These are phyloP conservation scores for Oscheius sp. DNA, from an alignment of 2,888 invertebrate species.

Conservation along the genomic window DNA sequence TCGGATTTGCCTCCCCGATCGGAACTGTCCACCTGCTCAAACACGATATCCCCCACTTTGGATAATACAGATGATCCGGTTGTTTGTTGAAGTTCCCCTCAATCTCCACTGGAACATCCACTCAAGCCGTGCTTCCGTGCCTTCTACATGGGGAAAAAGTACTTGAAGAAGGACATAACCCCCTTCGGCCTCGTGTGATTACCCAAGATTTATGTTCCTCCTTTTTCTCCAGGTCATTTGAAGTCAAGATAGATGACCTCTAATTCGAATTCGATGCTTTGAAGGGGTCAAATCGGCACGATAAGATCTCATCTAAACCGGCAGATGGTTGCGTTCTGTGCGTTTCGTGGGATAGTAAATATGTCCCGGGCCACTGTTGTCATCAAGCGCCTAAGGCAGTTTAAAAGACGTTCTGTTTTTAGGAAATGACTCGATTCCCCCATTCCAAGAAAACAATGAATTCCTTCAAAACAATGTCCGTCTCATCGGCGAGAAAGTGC, in stretches of 20 bases:
- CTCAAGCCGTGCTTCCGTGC: not conserved
- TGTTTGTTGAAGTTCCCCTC: no score
- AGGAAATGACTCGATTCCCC: not conserved
- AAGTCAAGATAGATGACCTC: constrained; percentile 17
- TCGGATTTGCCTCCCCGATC: no score
- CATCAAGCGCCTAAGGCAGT: no score
- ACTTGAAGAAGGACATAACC: constrained; percentile 24
- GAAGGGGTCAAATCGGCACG: constrained; percentile 1
- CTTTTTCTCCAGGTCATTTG: constrained; percentile 8
- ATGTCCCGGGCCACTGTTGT: no score
- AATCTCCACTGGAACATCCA: not conserved
- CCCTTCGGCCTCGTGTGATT: not conserved
- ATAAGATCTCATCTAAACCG: not conserved
- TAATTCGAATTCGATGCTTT: constrained; percentile 14
- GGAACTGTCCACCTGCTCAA: constrained; percentile 16
- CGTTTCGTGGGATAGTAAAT: not conserved
- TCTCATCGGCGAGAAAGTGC: no score
- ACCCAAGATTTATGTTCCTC: constrained; percentile 7
- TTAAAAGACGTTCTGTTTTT: constrained; percentile 2
- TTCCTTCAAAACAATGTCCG: no score
- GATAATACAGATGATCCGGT: not conserved
- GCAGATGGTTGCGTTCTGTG: constrained; percentile 25
- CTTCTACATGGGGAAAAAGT: not conserved
- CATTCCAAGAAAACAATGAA: not conserved
- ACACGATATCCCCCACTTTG: not conserved